These are phyloP conservation scores for Platysteira castanea DNA, from an alignment of 2,113 vertebrate genomes.

Conservation along the genomic window DNA sequence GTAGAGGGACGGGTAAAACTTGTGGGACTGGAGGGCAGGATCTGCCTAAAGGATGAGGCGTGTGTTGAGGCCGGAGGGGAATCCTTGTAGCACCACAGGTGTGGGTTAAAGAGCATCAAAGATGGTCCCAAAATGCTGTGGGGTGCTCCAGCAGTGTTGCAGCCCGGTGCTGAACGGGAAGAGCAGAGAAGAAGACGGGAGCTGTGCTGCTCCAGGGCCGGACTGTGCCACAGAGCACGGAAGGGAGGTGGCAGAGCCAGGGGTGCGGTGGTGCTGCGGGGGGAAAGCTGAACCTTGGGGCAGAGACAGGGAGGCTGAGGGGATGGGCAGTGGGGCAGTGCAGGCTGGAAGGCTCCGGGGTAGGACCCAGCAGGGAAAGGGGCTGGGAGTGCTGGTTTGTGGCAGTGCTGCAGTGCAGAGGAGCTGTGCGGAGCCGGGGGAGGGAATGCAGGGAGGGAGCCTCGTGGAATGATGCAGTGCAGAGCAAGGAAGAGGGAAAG, in stretches of 20 bases:
- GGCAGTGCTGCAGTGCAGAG: conserved; percentile 52
- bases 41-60: neutral
- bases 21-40: neutral
- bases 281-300: neutral
- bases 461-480: neutral
- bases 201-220: neutral
- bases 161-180: neutral
- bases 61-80: neutral
- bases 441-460: neutral
- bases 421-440: neutral
- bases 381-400: neutral
- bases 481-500: conserved; percentile 2
- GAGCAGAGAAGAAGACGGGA: neutral
- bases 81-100: neutral
- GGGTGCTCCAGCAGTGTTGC: neutral
- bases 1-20: neutral
- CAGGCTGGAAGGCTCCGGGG: neutral
- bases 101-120: neutral
- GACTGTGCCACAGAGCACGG: neutral
- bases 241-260: neutral
- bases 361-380: neutral
- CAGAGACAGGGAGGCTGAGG: neutral
- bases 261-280: neutral
- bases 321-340: neutral
- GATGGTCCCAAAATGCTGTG: no score